phyloP scores from a whole-genome alignment of 2,113 vertebrate genomes.

The Mirza zaza region DNA sequence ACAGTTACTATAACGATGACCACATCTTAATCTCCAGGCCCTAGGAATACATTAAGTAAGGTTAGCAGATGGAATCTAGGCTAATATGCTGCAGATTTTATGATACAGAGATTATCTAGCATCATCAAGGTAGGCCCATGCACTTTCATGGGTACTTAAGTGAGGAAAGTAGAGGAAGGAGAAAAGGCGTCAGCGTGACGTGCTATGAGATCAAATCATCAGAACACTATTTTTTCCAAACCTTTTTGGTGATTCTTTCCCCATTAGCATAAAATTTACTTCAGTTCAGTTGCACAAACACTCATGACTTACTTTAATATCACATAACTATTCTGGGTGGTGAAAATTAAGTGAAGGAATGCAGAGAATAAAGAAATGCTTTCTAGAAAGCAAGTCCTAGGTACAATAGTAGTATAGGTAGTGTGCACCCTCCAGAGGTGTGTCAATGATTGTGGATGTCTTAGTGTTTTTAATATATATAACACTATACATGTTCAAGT shows the following conservation, averaged over 20 bases:
- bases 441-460: background rate
- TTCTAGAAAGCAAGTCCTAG: background rate
- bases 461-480: background rate
- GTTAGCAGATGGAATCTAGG: too few species aligned
- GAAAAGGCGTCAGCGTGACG: too few species aligned
- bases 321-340: background rate
- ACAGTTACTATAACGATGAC: too few species aligned
- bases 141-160: too few species aligned
- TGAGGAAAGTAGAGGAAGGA: too few species aligned
- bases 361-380: background rate
- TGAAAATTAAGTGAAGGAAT: background rate
- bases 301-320: background rate
- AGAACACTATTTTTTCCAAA: background rate
- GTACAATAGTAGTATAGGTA: background rate
- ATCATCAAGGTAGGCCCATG: too few species aligned
- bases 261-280: background rate
- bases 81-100: too few species aligned
- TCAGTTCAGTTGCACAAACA: background rate
- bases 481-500: too few species aligned
- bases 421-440: background rate
- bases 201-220: background rate
- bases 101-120: too few species aligned
- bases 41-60: too few species aligned
- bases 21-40: too few species aligned
- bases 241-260: background rate